phyloP scores from a whole-genome alignment of 37 sponge, comb jelly and placozoan species.

The Trichoplax adhaerens region DNA sequence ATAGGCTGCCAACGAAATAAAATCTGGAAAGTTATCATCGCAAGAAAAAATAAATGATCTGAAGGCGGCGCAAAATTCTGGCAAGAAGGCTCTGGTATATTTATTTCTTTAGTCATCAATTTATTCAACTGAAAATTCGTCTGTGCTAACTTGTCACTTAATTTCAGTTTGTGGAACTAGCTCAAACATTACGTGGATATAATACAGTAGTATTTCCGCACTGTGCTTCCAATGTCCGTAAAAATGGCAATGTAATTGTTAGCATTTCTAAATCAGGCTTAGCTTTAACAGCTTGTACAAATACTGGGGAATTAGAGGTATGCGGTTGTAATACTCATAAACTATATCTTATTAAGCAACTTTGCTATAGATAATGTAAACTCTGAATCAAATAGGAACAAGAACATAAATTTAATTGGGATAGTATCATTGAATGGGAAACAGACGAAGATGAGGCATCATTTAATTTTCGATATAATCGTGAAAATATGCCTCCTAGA shows the following conservation, averaged over 20 bases:
- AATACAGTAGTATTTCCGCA: constrained; percentile 73
- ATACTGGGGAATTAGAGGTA: constrained; percentile 53
- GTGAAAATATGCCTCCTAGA: constrained; percentile 39
- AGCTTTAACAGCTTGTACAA: constrained; percentile 50
- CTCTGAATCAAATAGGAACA: constrained; percentile 21
- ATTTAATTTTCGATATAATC: constrained; percentile 44
- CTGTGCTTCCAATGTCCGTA: constrained; percentile 74
- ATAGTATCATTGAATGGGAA: constrained; percentile 33
- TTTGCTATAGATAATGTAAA: no score
- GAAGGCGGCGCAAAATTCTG: background rate
- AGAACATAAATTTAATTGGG: constrained; percentile 60
- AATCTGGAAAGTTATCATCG: background rate
- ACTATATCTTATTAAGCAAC: no score
- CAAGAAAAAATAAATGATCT: constrained; percentile 2
- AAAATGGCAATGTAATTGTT: constrained; percentile 73
- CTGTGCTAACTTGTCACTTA: background rate
- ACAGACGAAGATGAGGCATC: constrained; percentile 62
- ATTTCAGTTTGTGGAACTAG: constrained; percentile 51
- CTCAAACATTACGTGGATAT: constrained; percentile 40
- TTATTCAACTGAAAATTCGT: no score
- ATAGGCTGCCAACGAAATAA: no score
- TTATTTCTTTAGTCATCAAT: background rate
- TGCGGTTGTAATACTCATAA: constrained; percentile 21
- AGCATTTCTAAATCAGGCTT: constrained; percentile 26
- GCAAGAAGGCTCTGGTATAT: constrained; percentile 2